phyloP scores from a whole-genome alignment of 2,888 invertebrate genomes.

The Lissocephala sabroskyi region DNA sequence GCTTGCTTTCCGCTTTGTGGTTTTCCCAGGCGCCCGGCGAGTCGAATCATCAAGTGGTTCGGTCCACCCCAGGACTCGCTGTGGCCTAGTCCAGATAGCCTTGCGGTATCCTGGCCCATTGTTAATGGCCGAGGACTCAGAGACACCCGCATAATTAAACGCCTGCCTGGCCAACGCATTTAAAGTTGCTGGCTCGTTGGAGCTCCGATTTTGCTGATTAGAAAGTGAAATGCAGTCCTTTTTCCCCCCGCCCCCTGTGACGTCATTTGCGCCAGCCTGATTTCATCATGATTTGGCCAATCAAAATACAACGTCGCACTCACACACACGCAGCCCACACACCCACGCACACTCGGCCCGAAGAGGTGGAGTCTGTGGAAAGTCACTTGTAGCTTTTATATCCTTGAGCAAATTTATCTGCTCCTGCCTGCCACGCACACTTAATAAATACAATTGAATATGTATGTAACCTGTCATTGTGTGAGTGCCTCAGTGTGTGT shows the following conservation, averaged over 20 bases:
- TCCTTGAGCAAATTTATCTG: constrained; percentile 61
- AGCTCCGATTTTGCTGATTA: constrained; percentile 35
- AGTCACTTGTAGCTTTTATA: constrained; percentile 66
- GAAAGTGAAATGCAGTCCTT: constrained; percentile 39
- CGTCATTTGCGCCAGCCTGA: constrained; percentile 66
- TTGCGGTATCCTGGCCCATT: constrained; percentile 16
- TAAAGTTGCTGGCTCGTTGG: constrained; percentile 18
- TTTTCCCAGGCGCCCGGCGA: constrained; percentile 16
- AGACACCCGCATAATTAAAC: constrained; percentile 8
- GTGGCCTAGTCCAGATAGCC: not conserved
- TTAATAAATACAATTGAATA: constrained; percentile 66
- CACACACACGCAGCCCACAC: constrained; percentile 1
- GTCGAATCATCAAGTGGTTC: constrained; percentile 52
- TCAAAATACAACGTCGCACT: constrained; percentile 51
- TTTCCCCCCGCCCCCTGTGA: constrained; percentile 17
- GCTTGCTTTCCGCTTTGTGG: not conserved
- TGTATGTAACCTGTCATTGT: constrained; percentile 50
- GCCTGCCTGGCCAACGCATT: constrained; percentile 22
- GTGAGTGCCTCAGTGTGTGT: not conserved
- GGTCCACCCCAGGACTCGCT: too few relatives aligned
- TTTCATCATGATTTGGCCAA: constrained; percentile 72
- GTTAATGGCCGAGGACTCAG: too few relatives aligned
- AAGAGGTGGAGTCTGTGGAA: constrained; percentile 46
- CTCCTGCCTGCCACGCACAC: constrained; percentile 57
- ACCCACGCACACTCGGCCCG: constrained; percentile 5